Percentiles rank a stretch among this genome's conserved stretches.
Conservation (phyloP, 2,113 vertebrate species). For the Callopanchax toddi region DNA sequence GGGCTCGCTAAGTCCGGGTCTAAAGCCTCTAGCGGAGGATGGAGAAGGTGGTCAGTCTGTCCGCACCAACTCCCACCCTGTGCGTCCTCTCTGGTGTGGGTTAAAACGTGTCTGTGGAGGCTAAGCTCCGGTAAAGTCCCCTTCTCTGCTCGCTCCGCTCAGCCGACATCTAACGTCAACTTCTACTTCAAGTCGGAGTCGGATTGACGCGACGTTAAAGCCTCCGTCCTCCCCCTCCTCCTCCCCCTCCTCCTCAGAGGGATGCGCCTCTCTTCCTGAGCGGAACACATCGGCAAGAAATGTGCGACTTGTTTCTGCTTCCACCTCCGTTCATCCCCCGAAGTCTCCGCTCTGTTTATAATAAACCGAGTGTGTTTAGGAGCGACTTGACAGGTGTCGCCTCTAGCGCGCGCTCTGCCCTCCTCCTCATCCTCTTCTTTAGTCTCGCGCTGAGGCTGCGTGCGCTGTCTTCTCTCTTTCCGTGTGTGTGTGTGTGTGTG, state of each 20-base stretch:
- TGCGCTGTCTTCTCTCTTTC: slow-evolving; percentile 7
- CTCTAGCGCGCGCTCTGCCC: slow-evolving; percentile 45
- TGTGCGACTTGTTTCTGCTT: slow-evolving; percentile 55
- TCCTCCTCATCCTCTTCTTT: slow-evolving; percentile 15
- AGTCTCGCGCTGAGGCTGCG: slow-evolving; percentile 15
- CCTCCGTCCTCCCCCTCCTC: neutral
- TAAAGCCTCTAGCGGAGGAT: slow-evolving; percentile 13
- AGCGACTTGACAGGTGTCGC: slow-evolving; percentile 62
- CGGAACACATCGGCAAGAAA: slow-evolving; percentile 30
- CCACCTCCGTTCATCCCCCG: slow-evolving; percentile 35
- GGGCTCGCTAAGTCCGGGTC: slow-evolving; percentile 36
- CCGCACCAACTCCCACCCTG: slow-evolving; percentile 52
- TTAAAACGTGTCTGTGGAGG: slow-evolving; percentile 33
- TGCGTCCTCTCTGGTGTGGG: slow-evolving; percentile 37
- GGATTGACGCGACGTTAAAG: slow-evolving; percentile 18
- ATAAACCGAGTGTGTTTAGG: slow-evolving; percentile 57
- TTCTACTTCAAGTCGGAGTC: slow-evolving; percentile 53
- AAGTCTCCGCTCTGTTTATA: slow-evolving; percentile 30
- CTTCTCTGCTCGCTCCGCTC: slow-evolving; percentile 14
- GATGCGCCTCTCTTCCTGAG: slow-evolving; percentile 16
- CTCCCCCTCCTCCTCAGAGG: slow-evolving; percentile 9
- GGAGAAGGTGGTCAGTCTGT: slow-evolving; percentile 15
- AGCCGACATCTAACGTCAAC: slow-evolving; percentile 51
- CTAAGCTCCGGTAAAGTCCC: slow-evolving; percentile 48
- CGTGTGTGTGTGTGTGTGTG: neutral